Evolutionary conservation across 2,888 invertebrate genomes (phyloP), one percentile per base, ranked within the genome.

Genomic region (Embidobia sp.): DNA sequence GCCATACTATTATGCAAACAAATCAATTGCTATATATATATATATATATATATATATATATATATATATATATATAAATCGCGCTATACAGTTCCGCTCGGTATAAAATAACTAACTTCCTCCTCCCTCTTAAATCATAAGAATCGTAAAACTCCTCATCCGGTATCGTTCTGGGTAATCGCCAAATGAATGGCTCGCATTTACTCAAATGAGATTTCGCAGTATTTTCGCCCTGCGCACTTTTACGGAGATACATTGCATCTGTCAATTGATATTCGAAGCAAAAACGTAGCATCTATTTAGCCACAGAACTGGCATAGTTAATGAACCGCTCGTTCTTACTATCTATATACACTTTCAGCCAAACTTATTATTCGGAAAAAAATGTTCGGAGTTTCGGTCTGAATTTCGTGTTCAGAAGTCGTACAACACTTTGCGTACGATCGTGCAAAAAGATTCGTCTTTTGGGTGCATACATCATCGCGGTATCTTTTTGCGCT

Each of bases 21-120:
- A 84, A 85, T 85, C 83, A 85, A 83, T 84, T 81, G 81, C 79
- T 79, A 61, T 70, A 67, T 42, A 37, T 73, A 48, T 10, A 33
- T 10, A 33, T n/a, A n/a, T n/a, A n/a, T n/a, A n/a, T n/a, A n/a
- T n/a, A n/a, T n/a, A 22, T 22, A 22, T 22, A 4, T 22, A 6
- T 6, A 22, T 44, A 53, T 46, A n/a, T n/a, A 22, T 22, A 22
- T 22, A 4, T 22, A 6, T 6, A 22, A 49, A 53, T 46, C 44
- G 66, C 51, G 57, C 63, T 66, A 37, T 51, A n/a, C n/a, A 66
- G 40, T 55, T 67, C 33, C 35, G 49, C 8, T 26, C 10, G 19
- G 37, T 42, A 26, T 29, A 49, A 72, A 51, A 51, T 59, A 76
- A 33, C 79, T 66, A 48, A n/a, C n/a, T 61, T 53, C 48, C 63